phyloP scores from a whole-genome alignment of 2,113 vertebrate genomes.

The Podarcis cretensis region DNA sequence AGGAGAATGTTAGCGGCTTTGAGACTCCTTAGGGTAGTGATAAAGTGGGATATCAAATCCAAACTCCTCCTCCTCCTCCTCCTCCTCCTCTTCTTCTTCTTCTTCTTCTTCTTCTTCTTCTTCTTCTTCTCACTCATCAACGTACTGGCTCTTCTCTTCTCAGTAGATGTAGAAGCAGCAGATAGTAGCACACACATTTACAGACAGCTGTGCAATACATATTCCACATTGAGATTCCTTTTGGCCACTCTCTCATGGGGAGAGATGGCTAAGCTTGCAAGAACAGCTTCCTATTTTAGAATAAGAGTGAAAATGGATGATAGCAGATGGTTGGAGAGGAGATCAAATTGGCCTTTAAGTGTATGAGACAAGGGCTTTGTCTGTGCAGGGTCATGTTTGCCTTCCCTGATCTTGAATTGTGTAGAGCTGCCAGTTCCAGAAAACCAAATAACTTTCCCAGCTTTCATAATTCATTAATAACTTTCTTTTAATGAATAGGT shows the following conservation, averaged over 20 bases:
- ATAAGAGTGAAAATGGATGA: neutral
- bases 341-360: neutral
- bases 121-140: slow-evolving; percentile 1
- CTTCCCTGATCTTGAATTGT: neutral
- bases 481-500: neutral
- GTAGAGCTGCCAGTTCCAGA: neutral
- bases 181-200: slow-evolving; percentile 26
- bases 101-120: too few species aligned
- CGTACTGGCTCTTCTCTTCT: neutral
- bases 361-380: neutral
- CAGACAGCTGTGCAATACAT: neutral
- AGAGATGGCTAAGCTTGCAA: slow-evolving; percentile 6
- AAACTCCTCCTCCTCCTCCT: too few species aligned
- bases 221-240: slow-evolving; percentile 19
- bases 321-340: neutral
- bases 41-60: too few species aligned
- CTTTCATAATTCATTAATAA: neutral
- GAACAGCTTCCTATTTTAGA: neutral
- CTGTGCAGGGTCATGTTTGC: neutral
- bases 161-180: too few species aligned
- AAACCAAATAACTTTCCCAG: neutral
- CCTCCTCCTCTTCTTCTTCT: neutral
- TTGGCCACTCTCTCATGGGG: neutral
- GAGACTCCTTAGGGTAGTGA: too few species aligned
- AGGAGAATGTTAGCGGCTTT: too few species aligned